Percentiles rank a stretch among this genome's conserved stretches.
Evolutionary conservation across 2,797 vertebrate species (phyloP).

Genomic region (Carapus acus): DNA sequence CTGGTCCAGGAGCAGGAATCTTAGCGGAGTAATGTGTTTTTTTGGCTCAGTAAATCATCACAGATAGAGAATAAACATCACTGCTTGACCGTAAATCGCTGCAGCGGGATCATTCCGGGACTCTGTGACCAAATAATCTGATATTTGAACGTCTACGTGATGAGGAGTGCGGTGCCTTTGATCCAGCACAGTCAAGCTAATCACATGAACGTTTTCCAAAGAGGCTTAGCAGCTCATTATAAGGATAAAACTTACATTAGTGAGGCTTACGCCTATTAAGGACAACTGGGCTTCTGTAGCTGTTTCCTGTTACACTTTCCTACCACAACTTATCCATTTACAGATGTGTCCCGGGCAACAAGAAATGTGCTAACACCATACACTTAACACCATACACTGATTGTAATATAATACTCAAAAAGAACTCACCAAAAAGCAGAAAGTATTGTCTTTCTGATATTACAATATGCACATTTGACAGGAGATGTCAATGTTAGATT

Average conservation of each 20-base stretch:
- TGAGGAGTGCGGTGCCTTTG: slow-evolving; percentile 69
- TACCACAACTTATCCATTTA: no score
- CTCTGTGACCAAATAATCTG: slow-evolving; percentile 49
- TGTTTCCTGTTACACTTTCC: slow-evolving; percentile 21
- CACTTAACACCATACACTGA: no score
- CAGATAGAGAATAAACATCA: not conserved
- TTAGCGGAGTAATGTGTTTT: no score
- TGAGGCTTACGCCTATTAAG: slow-evolving; percentile 60
- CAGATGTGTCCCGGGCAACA: no score
- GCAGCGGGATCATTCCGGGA: slow-evolving; percentile 20
- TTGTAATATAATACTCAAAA: no score
- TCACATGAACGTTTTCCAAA: slow-evolving; percentile 68
- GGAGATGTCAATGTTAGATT: no score
- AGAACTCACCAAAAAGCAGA: no score
- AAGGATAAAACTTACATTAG: slow-evolving; percentile 63
- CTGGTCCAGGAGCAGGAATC: no score
- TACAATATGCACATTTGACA: no score
- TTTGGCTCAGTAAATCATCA: no score
- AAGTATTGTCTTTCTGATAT: no score
- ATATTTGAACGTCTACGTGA: slow-evolving; percentile 54
- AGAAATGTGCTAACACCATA: no score
- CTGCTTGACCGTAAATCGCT: not conserved
- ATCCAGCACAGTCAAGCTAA: slow-evolving; percentile 66
- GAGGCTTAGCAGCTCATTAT: slow-evolving; percentile 71
- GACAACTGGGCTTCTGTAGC: slow-evolving; percentile 37